A percentile compares a stretch with the other conserved stretches of the same genome.
Evolutionary conservation across 2,113 vertebrate species (phyloP).

Genomic region (Crotalus helleri): DNA sequence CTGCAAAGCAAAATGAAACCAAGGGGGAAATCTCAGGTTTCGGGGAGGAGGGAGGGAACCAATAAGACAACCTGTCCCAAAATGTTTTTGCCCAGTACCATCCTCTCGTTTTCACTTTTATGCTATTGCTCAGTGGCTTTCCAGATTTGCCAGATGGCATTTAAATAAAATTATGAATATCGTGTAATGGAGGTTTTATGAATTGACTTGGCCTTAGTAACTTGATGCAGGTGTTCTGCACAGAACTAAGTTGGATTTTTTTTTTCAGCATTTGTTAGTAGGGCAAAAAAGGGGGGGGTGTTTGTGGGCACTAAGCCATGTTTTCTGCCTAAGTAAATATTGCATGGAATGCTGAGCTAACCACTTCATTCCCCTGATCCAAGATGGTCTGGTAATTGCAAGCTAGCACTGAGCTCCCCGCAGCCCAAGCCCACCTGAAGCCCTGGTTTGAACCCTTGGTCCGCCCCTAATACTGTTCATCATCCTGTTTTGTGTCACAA

Average conservation of each 20-base stretch:
- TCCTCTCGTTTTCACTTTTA: not conserved
- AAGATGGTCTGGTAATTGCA: constrained; percentile 21
- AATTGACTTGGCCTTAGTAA: not conserved
- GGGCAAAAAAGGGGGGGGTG: too few relatives aligned
- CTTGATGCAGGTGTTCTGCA: not conserved
- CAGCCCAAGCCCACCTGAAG: constrained; percentile 79
- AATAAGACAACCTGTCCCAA: not conserved
- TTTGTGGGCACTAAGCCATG: too few relatives aligned
- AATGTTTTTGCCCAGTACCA: not conserved
- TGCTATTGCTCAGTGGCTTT: not conserved
- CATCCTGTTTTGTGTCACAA: constrained; percentile 99
- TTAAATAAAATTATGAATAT: too few relatives aligned
- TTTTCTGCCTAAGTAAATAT: not conserved
- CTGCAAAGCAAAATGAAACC: constrained; percentile 89
- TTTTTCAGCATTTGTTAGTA: too few relatives aligned
- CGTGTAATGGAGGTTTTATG: not conserved
- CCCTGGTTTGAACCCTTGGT: constrained; percentile 88
- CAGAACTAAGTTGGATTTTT: not conserved
- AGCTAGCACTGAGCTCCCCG: constrained; percentile 47
- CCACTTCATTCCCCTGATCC: too few relatives aligned
- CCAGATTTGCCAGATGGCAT: not conserved
- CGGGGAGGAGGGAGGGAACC: constrained; percentile 73
- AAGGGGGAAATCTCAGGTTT: constrained; percentile 90
- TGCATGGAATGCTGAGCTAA: not conserved
- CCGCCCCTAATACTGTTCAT: constrained; percentile 98